phyloP scores from a whole-genome alignment of 2,888 invertebrate species.

The Ochlodes sylvanus region DNA sequence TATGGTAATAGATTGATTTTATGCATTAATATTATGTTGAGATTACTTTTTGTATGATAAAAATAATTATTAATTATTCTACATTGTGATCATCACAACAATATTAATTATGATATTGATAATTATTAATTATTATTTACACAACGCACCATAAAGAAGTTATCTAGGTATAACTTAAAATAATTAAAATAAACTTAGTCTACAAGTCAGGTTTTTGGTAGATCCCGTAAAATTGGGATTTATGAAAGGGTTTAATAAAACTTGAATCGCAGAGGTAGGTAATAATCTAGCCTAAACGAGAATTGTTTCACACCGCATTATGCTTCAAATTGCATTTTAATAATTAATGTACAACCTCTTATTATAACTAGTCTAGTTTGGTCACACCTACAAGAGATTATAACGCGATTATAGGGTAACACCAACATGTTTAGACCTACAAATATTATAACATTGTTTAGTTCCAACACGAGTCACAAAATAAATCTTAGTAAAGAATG shows the following conservation, averaged over 20 bases:
- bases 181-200: conserved; percentile 37
- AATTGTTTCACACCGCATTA: conserved; percentile 52
- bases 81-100: conserved; percentile 40
- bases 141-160: conserved; percentile 72
- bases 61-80: conserved; percentile 23
- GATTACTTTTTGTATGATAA: conserved; percentile 43
- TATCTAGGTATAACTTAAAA: conserved; percentile 52
- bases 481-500: not conserved
- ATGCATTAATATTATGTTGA: conserved; percentile 44
- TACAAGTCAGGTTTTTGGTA: conserved; percentile 76
- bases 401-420: conserved; percentile 21
- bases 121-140: conserved; percentile 51
- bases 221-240: conserved; percentile 57
- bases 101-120: conserved; percentile 34
- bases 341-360: conserved; percentile 30
- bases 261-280: conserved; percentile 75
- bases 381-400: conserved; percentile 27
- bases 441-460: not conserved
- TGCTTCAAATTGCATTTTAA: conserved; percentile 22
- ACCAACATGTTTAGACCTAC: conserved; percentile 1
- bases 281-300: conserved; percentile 56
- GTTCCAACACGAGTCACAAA: not conserved
- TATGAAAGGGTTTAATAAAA: conserved; percentile 56
- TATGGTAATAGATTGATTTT: conserved; percentile 63
- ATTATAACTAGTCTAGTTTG: conserved; percentile 31